Evolutionary conservation across 1,140 invertebrate genomes (phyloP), one percentile per base, ranked within the genome.

Genomic region (Helicoverpa armigera): DNA sequence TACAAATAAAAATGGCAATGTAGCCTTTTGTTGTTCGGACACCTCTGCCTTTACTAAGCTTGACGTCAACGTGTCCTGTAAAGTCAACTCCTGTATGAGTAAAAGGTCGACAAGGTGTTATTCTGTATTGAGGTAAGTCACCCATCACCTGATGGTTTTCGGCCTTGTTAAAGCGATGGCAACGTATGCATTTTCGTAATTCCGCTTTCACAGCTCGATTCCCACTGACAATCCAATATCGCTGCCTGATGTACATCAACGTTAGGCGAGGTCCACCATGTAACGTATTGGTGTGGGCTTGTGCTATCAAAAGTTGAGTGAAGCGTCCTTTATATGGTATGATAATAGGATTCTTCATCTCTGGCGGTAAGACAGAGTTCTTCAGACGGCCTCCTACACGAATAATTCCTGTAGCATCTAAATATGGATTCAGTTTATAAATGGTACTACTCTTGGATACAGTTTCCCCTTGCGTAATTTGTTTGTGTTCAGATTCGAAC

Each of bases 1-100:
- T 78, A 65, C 91, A 95, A 0, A 92, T 94, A 53, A 93, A 93
- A 7, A 96, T 14, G 2, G 82, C 87, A 11, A 92, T 83, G 74
- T 88, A 94, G 1, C 88, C 82, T 75, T 95, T 94, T 12, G 51
- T 61, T 11, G 73, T 67, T 72, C 90, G 83, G 2, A 63, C 73
- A 1, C 86, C 81, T 50, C 89, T 61, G 3, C 88, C 85, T 3
- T 90, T 85, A 9, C 70, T 86, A 0, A 88, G 74, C 29, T 72
- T 48, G 7, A 84, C 74, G 11, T 80, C 70, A 10, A 92, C 78
- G 2, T 86, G 85, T 2, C 88, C 90, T 29, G 89, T 90, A 73
- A 87, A 91, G 69, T 92, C 89, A 0, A 91, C 48, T 0, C 90
- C 90, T 3, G 78, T 83, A 54, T 86, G 84, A 0, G 75, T 80